Base-by-base conservation (phyloP, 2,888 invertebrate species). In the Enchytraeus crypticus region DNA sequence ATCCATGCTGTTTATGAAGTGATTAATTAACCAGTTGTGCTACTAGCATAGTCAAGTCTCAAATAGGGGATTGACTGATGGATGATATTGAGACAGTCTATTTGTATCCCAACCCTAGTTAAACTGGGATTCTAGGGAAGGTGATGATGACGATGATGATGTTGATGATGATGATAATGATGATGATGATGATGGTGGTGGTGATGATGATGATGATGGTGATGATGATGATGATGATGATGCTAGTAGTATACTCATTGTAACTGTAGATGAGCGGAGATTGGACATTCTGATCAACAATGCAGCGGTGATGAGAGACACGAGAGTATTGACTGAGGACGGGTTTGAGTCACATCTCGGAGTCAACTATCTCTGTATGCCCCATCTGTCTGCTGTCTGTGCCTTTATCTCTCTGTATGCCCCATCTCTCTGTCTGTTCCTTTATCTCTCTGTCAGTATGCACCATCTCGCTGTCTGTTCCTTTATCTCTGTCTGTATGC, bases 271-370 rank as follows among this genome's bases (percentile, higher is more conserved):
- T 56, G 68, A 69, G 51, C 43, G 55, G 49, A 57, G 68, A 47
- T 45, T 79, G 14, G 71, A 79, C 59, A 70, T 75, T 30, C 69
- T 79, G 30, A 68, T 79, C 18, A 77, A 79, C 69, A 79, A 78
- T 70, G 79, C 78, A 43, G 79, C 74, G 5, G 71, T 77, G 3
- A 75, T 77, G 74, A 70, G 72, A 70, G 66, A 70, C 30, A 60
- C 72, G 49, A 61, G 61, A 14, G 62, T 64, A 38, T 32, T 64
- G 5, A 77, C 78, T 14, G 73, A 72, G 23, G 78, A 79, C 61
- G 74, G 74, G n/a, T 77, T 77, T 71, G 79, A 79, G 64, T 60
- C 69, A 32, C 77, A 77, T 46, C 69, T 79, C 57, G 77, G 73
- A 47, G 74, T 77, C 34, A 79, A 79, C 66, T 75, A 76, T 64